Evolutionary conservation across 2,797 vertebrate species (phyloP), one percentile per base, ranked within the genome.

Genomic region (Falco rusticolus): DNA sequence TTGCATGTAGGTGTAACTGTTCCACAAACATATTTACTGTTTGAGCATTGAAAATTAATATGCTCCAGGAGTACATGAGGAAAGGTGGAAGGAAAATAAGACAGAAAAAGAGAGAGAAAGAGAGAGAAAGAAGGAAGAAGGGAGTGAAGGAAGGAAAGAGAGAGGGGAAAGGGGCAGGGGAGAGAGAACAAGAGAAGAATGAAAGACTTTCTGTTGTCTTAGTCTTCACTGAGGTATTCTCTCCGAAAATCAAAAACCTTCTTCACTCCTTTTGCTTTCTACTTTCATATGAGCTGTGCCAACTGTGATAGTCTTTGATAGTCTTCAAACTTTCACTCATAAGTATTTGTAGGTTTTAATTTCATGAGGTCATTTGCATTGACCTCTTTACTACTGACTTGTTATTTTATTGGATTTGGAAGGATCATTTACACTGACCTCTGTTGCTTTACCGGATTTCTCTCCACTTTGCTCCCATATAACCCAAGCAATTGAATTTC

Each of bases 351-450:
- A 78, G 26, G 31, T 90, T 94, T 90, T 90, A 78, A 90, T 88
- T 86, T 95, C 51, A 71, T 48, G 4, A 75, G 83, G 63, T 64
- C 34, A 48, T 90, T 90, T 88, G 81, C 45, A 78, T 16, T 91
- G 83, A 75, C 61, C 31, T 86, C 57, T 86, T 92, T 87, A 84
- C 37, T 78, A 79, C 57, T 88, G 54, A 69, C 69, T 24, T 90
- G 54, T 61, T 90, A 81, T 65, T 87, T 94, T 79, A 87, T 65
- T 90, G 65, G 37, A 57, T 83, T 90, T 86, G 41, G 47, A 81
- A 86, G 50, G 22, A 51, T 65, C 54, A 64, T 90, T 81, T 89
- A 82, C 25, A 79, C 7, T 63, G 86, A 84, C 34, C 59, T 91
- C 37, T 69, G 18, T 13, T 72, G 43, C 50, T 16, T 69, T 89